These are phyloP conservation scores for Mystacornis crossleyi DNA, from an alignment of 2,113 vertebrate species.

Conservation along the genomic window DNA sequence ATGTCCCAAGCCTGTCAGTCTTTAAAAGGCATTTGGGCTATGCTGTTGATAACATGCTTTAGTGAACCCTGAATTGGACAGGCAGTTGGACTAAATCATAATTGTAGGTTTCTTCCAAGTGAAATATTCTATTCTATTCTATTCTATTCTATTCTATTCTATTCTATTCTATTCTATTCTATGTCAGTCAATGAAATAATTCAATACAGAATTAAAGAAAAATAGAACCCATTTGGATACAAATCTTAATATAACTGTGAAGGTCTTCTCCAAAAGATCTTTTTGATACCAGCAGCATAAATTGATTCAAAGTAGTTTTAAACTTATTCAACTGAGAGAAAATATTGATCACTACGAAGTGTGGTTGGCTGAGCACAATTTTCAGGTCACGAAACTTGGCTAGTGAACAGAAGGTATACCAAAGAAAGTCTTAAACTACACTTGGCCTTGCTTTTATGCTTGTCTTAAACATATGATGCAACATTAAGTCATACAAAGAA, in stretches of 20 bases:
- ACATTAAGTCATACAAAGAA: neutral
- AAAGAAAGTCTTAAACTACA: neutral
- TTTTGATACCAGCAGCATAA: neutral
- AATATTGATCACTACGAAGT: neutral
- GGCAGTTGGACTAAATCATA: neutral
- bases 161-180: neutral
- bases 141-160: neutral
- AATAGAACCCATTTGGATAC: neutral
- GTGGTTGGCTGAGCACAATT: neutral
- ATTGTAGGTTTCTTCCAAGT: neutral
- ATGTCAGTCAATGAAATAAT: neutral
- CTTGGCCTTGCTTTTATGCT: neutral
- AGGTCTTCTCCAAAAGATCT: neutral
- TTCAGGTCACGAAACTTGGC: neutral
- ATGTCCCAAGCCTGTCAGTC: neutral
- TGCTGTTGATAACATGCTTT: neutral
- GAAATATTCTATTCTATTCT: neutral
- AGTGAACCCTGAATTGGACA: neutral
- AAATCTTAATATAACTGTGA: neutral
- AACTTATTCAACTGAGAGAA: neutral
- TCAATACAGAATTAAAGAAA: neutral
- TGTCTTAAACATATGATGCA: neutral
- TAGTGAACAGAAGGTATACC: neutral
- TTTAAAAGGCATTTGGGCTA: neutral
- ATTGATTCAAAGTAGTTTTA: neutral